Evolutionary conservation across 2,113 vertebrate genomes (phyloP).

Genomic region (Mystacornis crossleyi): DNA sequence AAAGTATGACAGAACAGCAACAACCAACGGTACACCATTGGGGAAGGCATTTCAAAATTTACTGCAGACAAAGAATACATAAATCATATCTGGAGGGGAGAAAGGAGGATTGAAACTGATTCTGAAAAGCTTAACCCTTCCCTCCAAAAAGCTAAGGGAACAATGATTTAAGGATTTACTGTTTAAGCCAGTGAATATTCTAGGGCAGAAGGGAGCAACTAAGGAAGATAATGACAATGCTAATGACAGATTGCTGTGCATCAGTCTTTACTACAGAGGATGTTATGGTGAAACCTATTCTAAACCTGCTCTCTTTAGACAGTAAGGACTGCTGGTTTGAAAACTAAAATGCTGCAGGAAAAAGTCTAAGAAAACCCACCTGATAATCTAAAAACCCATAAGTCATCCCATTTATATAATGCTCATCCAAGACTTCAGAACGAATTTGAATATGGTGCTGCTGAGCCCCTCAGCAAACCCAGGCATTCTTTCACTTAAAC

Average conservation of each 20-base stretch:
- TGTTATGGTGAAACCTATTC: background rate
- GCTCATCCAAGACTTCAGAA: background rate
- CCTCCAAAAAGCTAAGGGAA: background rate
- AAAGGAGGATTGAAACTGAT: background rate
- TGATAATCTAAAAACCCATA: background rate
- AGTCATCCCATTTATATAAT: background rate
- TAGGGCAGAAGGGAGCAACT: background rate
- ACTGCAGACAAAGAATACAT: background rate
- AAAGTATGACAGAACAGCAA: background rate
- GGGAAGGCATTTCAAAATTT: background rate
- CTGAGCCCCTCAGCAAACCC: background rate
- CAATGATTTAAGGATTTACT: background rate
- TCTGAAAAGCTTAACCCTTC: background rate
- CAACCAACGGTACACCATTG: accelerated
- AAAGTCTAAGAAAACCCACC: background rate
- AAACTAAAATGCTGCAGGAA: background rate
- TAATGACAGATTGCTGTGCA: constrained; percentile 4
- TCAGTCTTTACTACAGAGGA: background rate
- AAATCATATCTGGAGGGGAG: background rate
- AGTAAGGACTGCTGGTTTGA: background rate
- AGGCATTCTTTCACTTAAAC: background rate
- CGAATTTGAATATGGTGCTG: background rate
- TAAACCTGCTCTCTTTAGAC: background rate
- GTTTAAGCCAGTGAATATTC: background rate
- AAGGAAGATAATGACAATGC: background rate